phyloP scores from a whole-genome alignment of 2,113 vertebrate species.

The Vidua chalybeata region DNA sequence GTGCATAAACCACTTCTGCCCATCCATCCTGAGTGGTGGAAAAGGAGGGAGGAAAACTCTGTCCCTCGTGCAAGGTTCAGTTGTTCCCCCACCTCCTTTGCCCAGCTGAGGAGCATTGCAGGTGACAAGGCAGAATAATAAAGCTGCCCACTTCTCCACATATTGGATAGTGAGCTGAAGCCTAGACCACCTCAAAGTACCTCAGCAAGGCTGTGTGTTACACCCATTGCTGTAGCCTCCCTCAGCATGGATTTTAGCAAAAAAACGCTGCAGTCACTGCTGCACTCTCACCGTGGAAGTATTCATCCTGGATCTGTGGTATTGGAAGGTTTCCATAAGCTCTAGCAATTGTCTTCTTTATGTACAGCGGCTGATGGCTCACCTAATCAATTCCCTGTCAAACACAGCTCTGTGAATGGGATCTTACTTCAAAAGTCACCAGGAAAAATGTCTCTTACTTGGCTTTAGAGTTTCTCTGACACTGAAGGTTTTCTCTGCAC shows the following conservation, averaged over 20 bases:
- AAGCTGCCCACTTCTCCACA: not conserved
- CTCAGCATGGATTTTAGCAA: not conserved
- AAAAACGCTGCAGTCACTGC: not conserved
- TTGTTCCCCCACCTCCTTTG: not conserved
- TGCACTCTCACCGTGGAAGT: not conserved
- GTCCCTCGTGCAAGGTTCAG: fast-evolving
- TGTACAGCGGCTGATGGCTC: not conserved
- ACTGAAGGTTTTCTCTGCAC: not conserved
- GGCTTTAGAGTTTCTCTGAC: not conserved
- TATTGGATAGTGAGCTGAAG: not conserved
- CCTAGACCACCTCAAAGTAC: not conserved
- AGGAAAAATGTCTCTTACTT: not conserved
- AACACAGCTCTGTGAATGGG: not conserved
- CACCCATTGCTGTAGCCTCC: not conserved
- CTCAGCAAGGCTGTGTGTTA: not conserved
- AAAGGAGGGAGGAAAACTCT: not conserved
- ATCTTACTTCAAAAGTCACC: not conserved
- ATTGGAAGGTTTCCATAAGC: not conserved
- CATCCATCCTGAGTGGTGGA: not conserved
- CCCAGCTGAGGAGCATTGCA: not conserved
- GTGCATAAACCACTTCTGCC: not conserved
- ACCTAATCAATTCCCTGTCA: not conserved
- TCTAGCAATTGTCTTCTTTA: not conserved
- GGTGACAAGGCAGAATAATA: not conserved
- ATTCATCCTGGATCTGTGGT: not conserved